Evolutionary conservation across 1,140 invertebrate genomes (phyloP).

Genomic region (Drosophila hydei): DNA sequence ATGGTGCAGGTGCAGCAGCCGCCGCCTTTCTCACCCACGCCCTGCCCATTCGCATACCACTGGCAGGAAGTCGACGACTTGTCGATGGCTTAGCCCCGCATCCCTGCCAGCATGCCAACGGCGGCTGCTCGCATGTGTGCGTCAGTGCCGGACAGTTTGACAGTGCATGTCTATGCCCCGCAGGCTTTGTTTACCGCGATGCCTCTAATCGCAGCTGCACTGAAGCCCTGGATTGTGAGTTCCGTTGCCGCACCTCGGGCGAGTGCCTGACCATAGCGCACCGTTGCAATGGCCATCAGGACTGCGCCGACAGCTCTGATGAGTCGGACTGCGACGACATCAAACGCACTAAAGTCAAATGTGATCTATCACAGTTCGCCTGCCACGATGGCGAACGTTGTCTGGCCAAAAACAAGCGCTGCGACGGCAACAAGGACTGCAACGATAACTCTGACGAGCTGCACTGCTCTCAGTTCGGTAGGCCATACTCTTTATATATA

Average conservation of each 20-base stretch:
- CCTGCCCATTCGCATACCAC: slow-evolving; percentile 48
- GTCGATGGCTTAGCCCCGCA: slow-evolving; percentile 78
- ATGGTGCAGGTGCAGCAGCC: not conserved
- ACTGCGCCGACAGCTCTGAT: slow-evolving; percentile 89
- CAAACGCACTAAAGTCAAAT: slow-evolving; percentile 79
- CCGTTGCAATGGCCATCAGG: slow-evolving; percentile 88
- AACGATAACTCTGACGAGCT: slow-evolving; percentile 90
- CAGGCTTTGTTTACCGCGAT: slow-evolving; percentile 84
- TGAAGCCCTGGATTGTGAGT: slow-evolving; percentile 84
- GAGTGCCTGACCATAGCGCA: slow-evolving; percentile 87
- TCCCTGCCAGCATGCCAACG: slow-evolving; percentile 87
- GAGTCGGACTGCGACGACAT: slow-evolving; percentile 86
- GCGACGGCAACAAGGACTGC: slow-evolving; percentile 91
- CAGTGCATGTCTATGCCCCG: slow-evolving; percentile 87
- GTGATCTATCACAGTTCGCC: slow-evolving; percentile 86
- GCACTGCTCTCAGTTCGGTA: slow-evolving; percentile 85
- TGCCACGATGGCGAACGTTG: slow-evolving; percentile 85
- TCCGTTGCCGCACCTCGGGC: slow-evolving; percentile 85
- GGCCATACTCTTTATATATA: slow-evolving; percentile 5
- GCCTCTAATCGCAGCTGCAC: slow-evolving; percentile 85
- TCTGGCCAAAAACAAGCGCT: slow-evolving; percentile 85
- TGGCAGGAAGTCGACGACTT: slow-evolving; percentile 46
- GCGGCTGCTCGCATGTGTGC: slow-evolving; percentile 91
- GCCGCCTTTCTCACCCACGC: not conserved
- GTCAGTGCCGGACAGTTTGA: slow-evolving; percentile 73